Evolutionary conservation across 2,113 vertebrate species (phyloP).

Genomic region (Urocitellus parryii): DNA sequence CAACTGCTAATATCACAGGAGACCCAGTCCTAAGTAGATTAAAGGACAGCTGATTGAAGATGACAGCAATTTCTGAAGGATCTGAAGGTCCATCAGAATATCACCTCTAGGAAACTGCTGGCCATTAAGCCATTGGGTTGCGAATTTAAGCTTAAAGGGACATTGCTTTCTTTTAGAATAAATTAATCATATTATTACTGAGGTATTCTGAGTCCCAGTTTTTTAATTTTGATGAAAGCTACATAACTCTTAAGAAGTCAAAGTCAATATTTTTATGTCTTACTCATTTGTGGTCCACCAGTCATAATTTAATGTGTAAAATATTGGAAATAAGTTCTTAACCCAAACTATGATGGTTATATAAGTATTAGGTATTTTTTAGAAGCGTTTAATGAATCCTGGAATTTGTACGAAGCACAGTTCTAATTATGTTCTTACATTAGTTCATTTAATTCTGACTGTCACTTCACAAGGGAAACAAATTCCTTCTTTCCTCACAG

Average conservation of each 20-base stretch:
- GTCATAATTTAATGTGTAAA: constrained; percentile 3
- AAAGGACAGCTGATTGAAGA: constrained; percentile 13
- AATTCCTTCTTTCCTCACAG: background rate
- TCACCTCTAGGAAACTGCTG: background rate
- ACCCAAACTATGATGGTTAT: background rate
- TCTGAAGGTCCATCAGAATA: background rate
- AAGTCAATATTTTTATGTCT: background rate
- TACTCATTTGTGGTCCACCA: background rate
- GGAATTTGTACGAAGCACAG: background rate
- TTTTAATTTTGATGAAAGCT: constrained; percentile 32
- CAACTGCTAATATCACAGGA: constrained; percentile 35
- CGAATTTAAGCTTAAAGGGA: background rate
- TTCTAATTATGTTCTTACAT: background rate
- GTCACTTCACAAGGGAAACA: constrained; percentile 1
- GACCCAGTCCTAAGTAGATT: background rate
- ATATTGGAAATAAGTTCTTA: background rate
- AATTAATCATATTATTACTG: background rate
- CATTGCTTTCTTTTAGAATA: background rate
- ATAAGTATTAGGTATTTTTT: background rate
- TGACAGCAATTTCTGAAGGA: background rate
- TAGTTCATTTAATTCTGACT: background rate
- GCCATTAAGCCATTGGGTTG: background rate
- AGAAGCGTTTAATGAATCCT: background rate
- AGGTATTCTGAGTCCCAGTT: background rate
- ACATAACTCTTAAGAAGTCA: background rate